Base-by-base conservation (phyloP, 2,888 invertebrate genomes). In the Dermolepida albohirtum region DNA sequence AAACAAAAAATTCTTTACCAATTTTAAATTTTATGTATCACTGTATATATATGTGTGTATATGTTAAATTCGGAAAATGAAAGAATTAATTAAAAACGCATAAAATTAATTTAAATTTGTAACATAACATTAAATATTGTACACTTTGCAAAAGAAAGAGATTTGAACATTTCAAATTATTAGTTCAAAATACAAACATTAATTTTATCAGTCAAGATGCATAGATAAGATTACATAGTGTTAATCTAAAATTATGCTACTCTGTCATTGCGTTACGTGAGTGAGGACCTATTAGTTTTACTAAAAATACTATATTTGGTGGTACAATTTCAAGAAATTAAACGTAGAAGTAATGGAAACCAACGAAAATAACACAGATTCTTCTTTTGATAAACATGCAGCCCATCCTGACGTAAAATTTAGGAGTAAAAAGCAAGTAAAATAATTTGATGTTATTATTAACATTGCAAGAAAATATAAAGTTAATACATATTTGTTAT, bases 341-440 rank as follows among this genome's bases (percentile, higher is more conserved):
- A 54, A 57, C 29, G 29, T 14, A 29, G 43, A 57, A 6, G 12
- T n/a, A 12, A 44, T 47, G 47, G 47, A 47, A 47, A 47, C 22
- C 7, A 43, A 16, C 41, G 22, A 14, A 12, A 12, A 44, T 43
- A 14, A 22, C 22, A 22, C 22, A 22, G 22, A 22, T 17, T 5
- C 44, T 14, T 12, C 27, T 22, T 27, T 12, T 6, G 44, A 57
- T 27, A 57, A 14, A n/a, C 29, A 57, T n/a, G 12, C 43, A n/a
- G 44, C 57, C 27, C 34, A 64, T 22, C 64, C 64, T 11, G 64
- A 52, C 17, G 64, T 64, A 11, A 64, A 52, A 51, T 52, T 64
- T 52, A 51, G 64, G 27, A 52, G 16, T 41, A 64, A 64, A 41
- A 64, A 52, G 64, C 52, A 41, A 52, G 64, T 64, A 29, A 16